Evolutionary conservation across 2,113 vertebrate genomes (phyloP), one percentile per base, ranked within the genome.

Genomic region (Aspiorhynchus laticeps): DNA sequence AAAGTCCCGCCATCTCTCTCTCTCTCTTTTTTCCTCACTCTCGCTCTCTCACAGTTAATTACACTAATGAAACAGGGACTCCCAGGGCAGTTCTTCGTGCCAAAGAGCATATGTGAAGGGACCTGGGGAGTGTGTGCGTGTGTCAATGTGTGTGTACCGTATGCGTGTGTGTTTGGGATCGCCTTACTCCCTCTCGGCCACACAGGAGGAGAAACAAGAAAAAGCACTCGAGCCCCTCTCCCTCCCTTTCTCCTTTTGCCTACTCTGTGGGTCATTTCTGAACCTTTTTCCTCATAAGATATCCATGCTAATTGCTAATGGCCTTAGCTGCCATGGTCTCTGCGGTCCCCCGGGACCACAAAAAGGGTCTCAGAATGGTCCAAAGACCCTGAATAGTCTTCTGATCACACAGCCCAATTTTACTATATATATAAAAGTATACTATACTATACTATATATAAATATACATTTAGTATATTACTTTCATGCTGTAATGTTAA

Each of bases 41-140:
- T 87, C 94, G 95, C 94, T 94, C 88, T 95, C 94, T 94, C 94
- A 95, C 95, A 96, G 96, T 97, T 99, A 98, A 98, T 97, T 97
- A 97, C 96, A 95, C 89, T 95, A 97, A 96, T 96, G 96, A 96
- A 97, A 97, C 97, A 96, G 94, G 94, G 94, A 90, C 94, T 96
- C 94, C 95, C 95, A 94, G 89, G 90, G 83, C 83, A 90, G 79
- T 76, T 84, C 74, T 71, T 87, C 69, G 87, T 84, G 82, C 65
- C 80, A 88, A 88, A 90, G 51, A 88, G 78, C 74, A 48, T n/a
- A 53, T 74, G 84, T 90, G 88, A 86, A 90, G 56, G 46, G 61
- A 86, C 63, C 24, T 46, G n/a, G 36, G 38, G 43, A 86, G 33
- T 87, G 78, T 59, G 33, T 28, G 46, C 38, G 5, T n/a, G 41